These are phyloP conservation scores for Gonatopus flavifemur DNA, from an alignment of 1,140 invertebrate species.

Conservation along the genomic window DNA sequence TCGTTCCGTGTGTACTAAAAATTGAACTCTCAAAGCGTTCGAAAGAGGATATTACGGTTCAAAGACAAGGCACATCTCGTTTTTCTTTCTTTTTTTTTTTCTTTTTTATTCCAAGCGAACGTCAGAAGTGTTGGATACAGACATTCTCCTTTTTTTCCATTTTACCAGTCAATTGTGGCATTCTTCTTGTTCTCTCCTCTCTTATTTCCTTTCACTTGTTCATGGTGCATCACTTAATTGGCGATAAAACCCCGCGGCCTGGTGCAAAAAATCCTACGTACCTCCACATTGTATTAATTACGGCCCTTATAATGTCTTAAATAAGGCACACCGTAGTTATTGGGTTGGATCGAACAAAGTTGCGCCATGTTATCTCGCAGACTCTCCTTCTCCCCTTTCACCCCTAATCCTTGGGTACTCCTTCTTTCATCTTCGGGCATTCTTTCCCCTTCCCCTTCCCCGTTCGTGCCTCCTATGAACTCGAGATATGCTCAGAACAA, in stretches of 20 bases:
- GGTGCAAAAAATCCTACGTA: conserved; percentile 54
- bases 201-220: no score
- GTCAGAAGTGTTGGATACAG: not conserved
- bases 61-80: no score
- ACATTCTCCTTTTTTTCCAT: conserved; percentile 7
- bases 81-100: not conserved
- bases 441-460: conserved; percentile 23
- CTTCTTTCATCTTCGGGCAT: conserved; percentile 27
- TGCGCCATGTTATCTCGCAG: conserved; percentile 47
- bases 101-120: not conserved
- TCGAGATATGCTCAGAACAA: conserved; percentile 41
- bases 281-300: conserved; percentile 57
- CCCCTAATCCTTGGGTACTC: conserved; percentile 3
- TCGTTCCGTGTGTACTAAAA: no score
- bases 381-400: conserved; percentile 26
- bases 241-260: conserved; percentile 53
- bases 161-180: no score
- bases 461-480: not conserved
- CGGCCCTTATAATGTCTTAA: conserved; percentile 51
- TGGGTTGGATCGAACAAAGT: conserved; percentile 44
- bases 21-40: no score
- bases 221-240: conserved; percentile 49
- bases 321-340: conserved; percentile 51
- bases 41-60: no score
- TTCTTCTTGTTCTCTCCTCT: conserved; percentile 28